These are phyloP conservation scores for Theonella swinhoei DNA, from an alignment of 37 sponge, comb jelly and placozoan species.

Conservation along the genomic window DNA sequence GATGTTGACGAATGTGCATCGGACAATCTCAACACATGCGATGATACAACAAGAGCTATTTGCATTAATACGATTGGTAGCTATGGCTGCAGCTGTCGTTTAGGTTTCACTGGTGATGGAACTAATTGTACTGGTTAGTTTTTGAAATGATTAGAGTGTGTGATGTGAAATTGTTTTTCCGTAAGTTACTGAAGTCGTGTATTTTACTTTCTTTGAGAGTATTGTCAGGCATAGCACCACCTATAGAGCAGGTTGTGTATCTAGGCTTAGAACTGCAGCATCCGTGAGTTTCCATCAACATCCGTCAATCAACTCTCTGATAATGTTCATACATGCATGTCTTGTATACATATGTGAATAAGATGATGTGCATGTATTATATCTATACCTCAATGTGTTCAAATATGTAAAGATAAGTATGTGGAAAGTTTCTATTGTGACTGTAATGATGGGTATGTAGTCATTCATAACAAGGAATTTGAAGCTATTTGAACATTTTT, in stretches of 20 bases:
- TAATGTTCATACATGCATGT: too few species aligned
- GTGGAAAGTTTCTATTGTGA: neutral
- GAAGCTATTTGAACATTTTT: neutral
- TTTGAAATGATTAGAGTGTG: too few species aligned
- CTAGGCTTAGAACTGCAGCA: too few species aligned
- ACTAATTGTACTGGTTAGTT: neutral
- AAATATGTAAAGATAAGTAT: neutral
- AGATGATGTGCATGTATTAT: too few species aligned
- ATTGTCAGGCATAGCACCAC: too few species aligned
- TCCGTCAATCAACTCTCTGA: too few species aligned
- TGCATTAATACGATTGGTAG: conserved; percentile 32
- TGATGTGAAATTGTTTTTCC: too few species aligned
- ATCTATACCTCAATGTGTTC: neutral
- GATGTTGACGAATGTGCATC: neutral
- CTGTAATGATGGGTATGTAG: neutral
- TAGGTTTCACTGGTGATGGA: conserved; percentile 4
- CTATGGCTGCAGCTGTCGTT: neutral
- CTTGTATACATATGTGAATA: too few species aligned
- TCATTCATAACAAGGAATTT: neutral
- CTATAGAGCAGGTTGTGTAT: too few species aligned
- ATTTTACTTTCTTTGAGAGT: too few species aligned
- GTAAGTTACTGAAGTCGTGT: too few species aligned
- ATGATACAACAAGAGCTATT: neutral
- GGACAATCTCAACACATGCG: neutral
- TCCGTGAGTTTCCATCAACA: too few species aligned